Conservation (phyloP, 2,888 invertebrate genomes). For the Stratiomys singularior region DNA sequence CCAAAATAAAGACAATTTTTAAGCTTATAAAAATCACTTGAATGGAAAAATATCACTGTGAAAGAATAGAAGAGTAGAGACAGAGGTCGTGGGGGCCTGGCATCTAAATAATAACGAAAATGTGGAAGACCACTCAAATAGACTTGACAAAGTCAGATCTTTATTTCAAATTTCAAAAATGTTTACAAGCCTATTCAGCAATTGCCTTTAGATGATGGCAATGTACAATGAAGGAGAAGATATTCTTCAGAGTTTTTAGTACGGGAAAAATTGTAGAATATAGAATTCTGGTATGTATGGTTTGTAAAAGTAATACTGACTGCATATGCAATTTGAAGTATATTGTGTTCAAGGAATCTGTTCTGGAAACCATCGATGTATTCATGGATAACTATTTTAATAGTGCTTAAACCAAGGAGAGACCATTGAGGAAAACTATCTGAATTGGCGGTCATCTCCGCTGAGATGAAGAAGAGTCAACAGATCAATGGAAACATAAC, state of each 20-base stretch:
- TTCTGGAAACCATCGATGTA: too few species aligned
- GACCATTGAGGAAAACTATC: too few species aligned
- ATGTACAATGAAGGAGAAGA: constrained; percentile 16
- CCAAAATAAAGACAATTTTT: constrained; percentile 32
- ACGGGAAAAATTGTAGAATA: constrained; percentile 27
- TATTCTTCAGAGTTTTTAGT: constrained; percentile 44
- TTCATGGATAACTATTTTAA: too few species aligned
- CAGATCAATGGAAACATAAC: too few species aligned
- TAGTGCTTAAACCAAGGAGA: too few species aligned
- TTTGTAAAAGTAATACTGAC: neutral
- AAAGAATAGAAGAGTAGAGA: constrained; percentile 19
- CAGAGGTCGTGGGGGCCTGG: constrained; percentile 19
- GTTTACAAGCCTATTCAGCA: constrained; percentile 39
- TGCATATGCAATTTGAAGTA: constrained; percentile 35
- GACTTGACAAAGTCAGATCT: constrained; percentile 21
- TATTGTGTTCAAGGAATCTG: constrained; percentile 39
- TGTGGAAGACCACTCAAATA: neutral
- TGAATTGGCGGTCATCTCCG: too few species aligned
- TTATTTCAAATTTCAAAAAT: neutral
- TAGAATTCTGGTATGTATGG: neutral
- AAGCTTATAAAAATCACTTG: neutral
- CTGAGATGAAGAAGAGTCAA: too few species aligned
- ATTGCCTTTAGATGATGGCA: constrained; percentile 21
- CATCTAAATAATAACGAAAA: constrained; percentile 17
- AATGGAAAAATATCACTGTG: neutral